These are phyloP conservation scores for Phrynocephalus guinanensis DNA, from an alignment of 2,797 vertebrate genomes.

Conservation along the genomic window DNA sequence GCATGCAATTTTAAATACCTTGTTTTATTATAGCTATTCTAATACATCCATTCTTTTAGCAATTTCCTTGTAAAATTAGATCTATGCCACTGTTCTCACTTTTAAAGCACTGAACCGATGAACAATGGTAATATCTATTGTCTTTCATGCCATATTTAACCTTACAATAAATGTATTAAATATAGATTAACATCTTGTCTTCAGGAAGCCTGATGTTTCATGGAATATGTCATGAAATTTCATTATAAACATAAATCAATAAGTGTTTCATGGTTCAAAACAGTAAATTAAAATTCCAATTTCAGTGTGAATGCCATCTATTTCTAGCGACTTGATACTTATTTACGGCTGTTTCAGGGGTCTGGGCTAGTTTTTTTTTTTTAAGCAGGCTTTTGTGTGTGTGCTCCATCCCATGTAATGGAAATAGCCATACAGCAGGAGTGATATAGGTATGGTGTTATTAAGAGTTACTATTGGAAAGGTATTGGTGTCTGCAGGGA, in stretches of 20 bases:
- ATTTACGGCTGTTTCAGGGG: constrained; percentile 10
- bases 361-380: not conserved
- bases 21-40: constrained; percentile 75
- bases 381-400: not conserved
- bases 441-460: constrained; percentile 8
- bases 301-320: constrained; percentile 37
- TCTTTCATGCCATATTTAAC: constrained; percentile 77
- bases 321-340: not conserved
- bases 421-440: not conserved
- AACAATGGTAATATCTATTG: constrained; percentile 66
- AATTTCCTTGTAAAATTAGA: constrained; percentile 82
- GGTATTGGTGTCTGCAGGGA: not conserved
- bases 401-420: not conserved
- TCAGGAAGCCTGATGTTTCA: constrained; percentile 65
- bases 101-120: constrained; percentile 73
- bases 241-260: constrained; percentile 72
- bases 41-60: constrained; percentile 75
- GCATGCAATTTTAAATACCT: constrained; percentile 80
- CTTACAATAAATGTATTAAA: constrained; percentile 74
- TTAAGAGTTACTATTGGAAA: not conserved
- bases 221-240: constrained; percentile 63
- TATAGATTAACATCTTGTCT: constrained; percentile 77
- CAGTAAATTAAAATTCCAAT: constrained; percentile 52
- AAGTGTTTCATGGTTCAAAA: constrained; percentile 59
- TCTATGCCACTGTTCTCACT: constrained; percentile 72